Evolutionary conservation across 2,888 invertebrate genomes (phyloP).

Genomic region (Anticlea derivata): DNA sequence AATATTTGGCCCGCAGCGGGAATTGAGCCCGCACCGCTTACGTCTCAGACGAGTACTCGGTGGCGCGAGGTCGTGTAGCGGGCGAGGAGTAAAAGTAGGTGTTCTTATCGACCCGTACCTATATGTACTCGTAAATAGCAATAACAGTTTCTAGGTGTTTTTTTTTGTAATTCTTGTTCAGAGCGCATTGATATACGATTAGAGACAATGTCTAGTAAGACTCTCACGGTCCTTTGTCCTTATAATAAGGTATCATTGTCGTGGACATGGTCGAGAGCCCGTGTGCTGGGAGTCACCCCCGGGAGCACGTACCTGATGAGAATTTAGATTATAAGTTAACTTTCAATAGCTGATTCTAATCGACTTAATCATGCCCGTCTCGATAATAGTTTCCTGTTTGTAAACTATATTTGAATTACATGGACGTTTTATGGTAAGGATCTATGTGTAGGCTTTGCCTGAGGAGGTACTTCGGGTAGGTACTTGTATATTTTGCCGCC

Average conservation of each 20-base stretch:
- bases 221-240: conserved; percentile 72
- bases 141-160: conserved; percentile 13
- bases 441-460: conserved; percentile 9
- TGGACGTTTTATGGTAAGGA: conserved; percentile 21
- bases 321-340: conserved; percentile 71
- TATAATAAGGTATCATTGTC: conserved; percentile 74
- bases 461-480: conserved; percentile 4
- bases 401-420: conserved; percentile 30
- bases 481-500: conserved; percentile 11
- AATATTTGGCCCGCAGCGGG: too few relatives aligned
- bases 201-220: conserved; percentile 55
- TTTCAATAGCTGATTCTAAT: conserved; percentile 65
- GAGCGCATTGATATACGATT: conserved; percentile 40
- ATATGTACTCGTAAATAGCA: too few relatives aligned
- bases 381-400: conserved; percentile 40
- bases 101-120: not conserved
- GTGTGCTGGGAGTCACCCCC: conserved; percentile 61
- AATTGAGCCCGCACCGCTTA: too few relatives aligned
- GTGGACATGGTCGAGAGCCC: conserved; percentile 67
- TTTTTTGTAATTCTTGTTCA: conserved; percentile 29
- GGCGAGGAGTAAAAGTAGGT: too few relatives aligned
- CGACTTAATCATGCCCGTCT: conserved; percentile 51
- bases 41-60: too few relatives aligned
- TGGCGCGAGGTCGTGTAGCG: too few relatives aligned
- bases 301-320: conserved; percentile 63